These are phyloP conservation scores for Hermatobates lingyangjiaoensis DNA, from an alignment of 1,140 invertebrate genomes.

Conservation along the genomic window DNA sequence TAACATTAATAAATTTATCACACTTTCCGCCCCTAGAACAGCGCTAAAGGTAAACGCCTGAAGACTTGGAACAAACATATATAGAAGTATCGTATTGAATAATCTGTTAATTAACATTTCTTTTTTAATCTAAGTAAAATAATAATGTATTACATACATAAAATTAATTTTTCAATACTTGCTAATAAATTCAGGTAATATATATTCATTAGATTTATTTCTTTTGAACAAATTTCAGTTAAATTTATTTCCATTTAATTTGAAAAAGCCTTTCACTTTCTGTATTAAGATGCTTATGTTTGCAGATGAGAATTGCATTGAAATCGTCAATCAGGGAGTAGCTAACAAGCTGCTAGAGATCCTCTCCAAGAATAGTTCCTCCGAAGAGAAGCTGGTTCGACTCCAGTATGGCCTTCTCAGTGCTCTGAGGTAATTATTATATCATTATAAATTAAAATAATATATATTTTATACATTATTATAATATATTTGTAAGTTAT, in stretches of 20 bases:
- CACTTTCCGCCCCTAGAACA: no score
- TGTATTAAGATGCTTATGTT: conserved; percentile 11
- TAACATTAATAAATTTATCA: no score
- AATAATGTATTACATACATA: no score
- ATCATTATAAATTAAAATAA: background rate
- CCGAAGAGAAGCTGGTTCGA: conserved; percentile 42
- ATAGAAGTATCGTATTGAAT: no score
- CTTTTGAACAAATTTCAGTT: no score
- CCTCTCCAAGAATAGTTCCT: conserved; percentile 32
- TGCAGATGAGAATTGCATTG: conserved; percentile 54
- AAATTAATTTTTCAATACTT: no score
- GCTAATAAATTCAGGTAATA: no score
- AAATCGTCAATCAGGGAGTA: conserved; percentile 60
- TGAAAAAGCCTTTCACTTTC: background rate
- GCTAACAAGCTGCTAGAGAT: conserved; percentile 49
- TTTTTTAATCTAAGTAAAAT: no score
- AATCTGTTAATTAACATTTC: no score
- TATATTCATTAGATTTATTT: background rate
- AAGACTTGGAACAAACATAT: no score
- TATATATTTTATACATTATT: background rate
- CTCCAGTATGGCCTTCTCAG: conserved; percentile 67
- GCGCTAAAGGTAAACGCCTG: no score
- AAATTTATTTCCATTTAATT: no score
- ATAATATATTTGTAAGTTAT: background rate
- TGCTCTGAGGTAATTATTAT: conserved; percentile 40